Percentiles rank a stretch among this genome's conserved stretches.
These are phyloP conservation scores for Pentalonia nigronervosa DNA, from an alignment of 1,140 invertebrate species.

Conservation along the genomic window DNA sequence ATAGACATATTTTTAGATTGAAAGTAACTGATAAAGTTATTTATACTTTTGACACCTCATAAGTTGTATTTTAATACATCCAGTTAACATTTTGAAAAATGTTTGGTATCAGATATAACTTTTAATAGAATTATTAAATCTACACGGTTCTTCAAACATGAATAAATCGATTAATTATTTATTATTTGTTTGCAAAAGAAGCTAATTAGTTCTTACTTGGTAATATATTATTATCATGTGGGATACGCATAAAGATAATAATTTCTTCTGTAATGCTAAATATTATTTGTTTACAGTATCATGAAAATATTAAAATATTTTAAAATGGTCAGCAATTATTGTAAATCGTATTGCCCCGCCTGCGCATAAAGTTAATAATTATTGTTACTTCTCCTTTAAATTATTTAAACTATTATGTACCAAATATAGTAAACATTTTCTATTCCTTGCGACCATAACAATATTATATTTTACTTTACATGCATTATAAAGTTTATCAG, in stretches of 20 bases:
- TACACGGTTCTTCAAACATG: background rate
- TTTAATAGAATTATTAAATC: background rate
- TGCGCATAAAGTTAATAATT: background rate
- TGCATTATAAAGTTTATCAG: background rate
- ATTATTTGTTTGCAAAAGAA: background rate
- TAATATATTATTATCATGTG: background rate
- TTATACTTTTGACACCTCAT: background rate
- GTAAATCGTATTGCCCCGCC: background rate
- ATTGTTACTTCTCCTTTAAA: background rate
- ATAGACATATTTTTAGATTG: background rate
- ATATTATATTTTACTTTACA: too few species aligned
- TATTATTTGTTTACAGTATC: background rate
- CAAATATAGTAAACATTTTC: too few species aligned
- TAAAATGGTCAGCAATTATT: background rate
- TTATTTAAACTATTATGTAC: too few species aligned
- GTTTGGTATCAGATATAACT: background rate
- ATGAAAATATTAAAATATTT: background rate
- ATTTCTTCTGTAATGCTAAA: too few species aligned
- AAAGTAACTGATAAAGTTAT: background rate
- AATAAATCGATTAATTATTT: background rate
- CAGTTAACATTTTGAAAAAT: background rate
- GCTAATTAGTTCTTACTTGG: background rate
- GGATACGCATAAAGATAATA: background rate
- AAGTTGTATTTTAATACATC: background rate
- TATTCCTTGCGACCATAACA: too few species aligned